Base-by-base conservation (phyloP, 2,113 vertebrate genomes). In the Pseudolaguvia tuberculata region DNA sequence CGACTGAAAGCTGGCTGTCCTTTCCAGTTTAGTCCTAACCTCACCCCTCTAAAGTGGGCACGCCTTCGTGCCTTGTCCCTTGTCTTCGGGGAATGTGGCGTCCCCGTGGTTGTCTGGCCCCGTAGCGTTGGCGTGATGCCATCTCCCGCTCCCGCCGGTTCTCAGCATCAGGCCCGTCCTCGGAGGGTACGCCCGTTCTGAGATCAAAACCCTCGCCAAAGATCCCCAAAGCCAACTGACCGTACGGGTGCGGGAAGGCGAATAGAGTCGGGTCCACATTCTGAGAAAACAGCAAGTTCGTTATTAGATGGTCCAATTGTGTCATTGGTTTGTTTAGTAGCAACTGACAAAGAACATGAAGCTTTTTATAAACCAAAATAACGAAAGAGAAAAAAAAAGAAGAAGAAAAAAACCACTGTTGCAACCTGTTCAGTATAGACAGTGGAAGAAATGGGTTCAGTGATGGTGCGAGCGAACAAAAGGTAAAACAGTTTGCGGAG, bases 11-110 rank as follows among this genome's bases (percentile, higher is more conserved):
- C 42, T 12, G 42, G 3, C 20, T 42, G 20, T 59, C 57, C n/a
- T 58, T 25, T 18, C 11, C 18, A 47, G 14, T 66, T 5, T 6
- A 21, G 7, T 20, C 15, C 13, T 4, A 35, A 62, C 11, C 87
- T 94, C 85, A 98, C 96, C 96, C 95, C 83, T 98, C 96, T 83
- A 97, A 89, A 0, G 95, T 96, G 70, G 95, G 96, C 42, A 96
- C 95, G 0, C 95, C 95, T 85, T 98, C 96, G 0, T 94, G 93
- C 82, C 94, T 89, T 77, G 88, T 89, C 15, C 92, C 85, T 70
- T 94, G 88, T 21, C 94, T 89, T 70, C 95, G 91, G 1, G 94
- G 86, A 1, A 92, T 86, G 14, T 96, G 93, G 4, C 94, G 93
- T 58, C 93, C 93, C 2, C 92, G 91, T 14, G 96, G 94, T 82